Conservation (phyloP, 1,140 invertebrate genomes). For the Leptinotarsa lineolata region DNA sequence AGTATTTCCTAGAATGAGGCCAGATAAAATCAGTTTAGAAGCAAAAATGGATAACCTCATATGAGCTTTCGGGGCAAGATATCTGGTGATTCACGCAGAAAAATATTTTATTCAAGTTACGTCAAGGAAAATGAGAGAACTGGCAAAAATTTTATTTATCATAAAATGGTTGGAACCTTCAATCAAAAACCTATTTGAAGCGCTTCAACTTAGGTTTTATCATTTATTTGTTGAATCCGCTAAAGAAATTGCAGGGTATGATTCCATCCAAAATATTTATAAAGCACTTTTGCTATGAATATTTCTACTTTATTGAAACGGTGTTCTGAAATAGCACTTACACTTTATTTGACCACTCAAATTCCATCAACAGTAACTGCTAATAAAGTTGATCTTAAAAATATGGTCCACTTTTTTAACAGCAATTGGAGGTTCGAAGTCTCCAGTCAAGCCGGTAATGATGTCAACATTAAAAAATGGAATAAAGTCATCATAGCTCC, state of each 20-base stretch:
- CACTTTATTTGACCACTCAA: background rate
- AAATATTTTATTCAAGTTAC: constrained; percentile 36
- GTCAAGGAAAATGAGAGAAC: constrained; percentile 42
- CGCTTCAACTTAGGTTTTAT: constrained; percentile 36
- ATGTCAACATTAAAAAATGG: constrained; percentile 26
- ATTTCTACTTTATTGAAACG: constrained; percentile 41
- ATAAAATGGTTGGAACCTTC: constrained; percentile 27
- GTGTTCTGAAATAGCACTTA: constrained; percentile 38
- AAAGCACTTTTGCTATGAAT: constrained; percentile 38
- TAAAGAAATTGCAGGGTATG: constrained; percentile 34
- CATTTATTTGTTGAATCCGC: constrained; percentile 31
- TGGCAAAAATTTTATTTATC: constrained; percentile 31
- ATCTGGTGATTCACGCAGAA: constrained; percentile 36
- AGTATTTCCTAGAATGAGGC: constrained; percentile 40
- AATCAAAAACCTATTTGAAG: constrained; percentile 32
- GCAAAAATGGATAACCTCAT: constrained; percentile 41
- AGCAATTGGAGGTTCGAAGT: background rate
- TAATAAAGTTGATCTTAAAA: constrained; percentile 22
- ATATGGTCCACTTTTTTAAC: background rate
- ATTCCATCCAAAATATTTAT: constrained; percentile 32
- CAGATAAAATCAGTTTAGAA: constrained; percentile 40
- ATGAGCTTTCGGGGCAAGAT: constrained; percentile 30
- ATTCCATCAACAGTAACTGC: background rate
- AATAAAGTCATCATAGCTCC: constrained; percentile 35
- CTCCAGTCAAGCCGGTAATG: background rate